These are phyloP conservation scores for Macropis europaea DNA, from an alignment of 2,888 invertebrate species.

Conservation along the genomic window DNA sequence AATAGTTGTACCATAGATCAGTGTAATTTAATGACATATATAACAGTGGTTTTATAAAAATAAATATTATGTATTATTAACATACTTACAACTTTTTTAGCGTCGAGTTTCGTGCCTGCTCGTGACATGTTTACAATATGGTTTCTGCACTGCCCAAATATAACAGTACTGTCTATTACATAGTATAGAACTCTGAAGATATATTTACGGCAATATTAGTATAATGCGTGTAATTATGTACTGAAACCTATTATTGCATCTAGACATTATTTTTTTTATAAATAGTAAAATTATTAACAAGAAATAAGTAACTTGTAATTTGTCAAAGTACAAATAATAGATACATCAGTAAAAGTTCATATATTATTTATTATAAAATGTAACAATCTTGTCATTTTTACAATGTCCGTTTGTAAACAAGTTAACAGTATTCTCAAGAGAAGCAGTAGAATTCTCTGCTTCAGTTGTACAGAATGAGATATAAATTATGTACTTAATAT, in stretches of 20 bases:
- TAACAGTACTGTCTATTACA: too few relatives aligned
- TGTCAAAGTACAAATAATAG: not conserved
- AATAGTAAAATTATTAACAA: not conserved
- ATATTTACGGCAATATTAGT: not conserved
- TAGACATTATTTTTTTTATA: not conserved
- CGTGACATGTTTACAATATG: conserved; percentile 83
- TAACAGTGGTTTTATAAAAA: not conserved
- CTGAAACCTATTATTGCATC: not conserved
- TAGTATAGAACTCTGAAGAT: too few relatives aligned
- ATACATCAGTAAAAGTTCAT: conserved; percentile 15
- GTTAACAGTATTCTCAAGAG: not conserved
- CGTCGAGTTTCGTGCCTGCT: conserved; percentile 86
- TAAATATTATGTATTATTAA: not conserved
- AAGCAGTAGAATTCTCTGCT: not conserved
- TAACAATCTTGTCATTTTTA: conserved; percentile 11
- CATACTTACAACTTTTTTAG: conserved; percentile 88
- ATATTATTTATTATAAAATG: conserved; percentile 36
- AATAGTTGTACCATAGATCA: not conserved
- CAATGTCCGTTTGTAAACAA: conserved; percentile 4
- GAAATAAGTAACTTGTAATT: not conserved
- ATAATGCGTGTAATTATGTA: too few relatives aligned
- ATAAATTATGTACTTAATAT: conserved; percentile 7
- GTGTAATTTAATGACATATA: not conserved
- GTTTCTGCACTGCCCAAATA: not conserved
- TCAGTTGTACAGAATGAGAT: conserved; percentile 9